A percentile compares a stretch with the other conserved stretches of the same genome.
Conservation (phyloP, 2,888 invertebrate genomes). For the Tachina lurida region DNA sequence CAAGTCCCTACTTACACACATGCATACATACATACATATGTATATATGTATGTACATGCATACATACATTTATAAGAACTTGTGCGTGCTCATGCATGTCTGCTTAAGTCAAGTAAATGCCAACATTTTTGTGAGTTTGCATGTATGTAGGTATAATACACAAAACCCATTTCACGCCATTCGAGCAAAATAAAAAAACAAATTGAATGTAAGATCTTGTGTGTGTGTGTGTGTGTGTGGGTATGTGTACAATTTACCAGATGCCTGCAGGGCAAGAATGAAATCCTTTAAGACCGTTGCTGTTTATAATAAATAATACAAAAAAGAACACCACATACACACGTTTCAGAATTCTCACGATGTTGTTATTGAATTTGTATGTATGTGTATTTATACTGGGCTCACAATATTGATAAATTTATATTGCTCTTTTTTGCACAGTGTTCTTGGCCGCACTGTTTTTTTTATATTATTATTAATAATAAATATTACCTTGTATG, state of each 20-base stretch:
- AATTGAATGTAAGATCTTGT: constrained; percentile 36
- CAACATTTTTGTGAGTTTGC: background rate
- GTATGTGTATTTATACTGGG: background rate
- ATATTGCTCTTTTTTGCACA: constrained; percentile 27
- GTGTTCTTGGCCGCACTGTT: background rate
- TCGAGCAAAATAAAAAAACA: constrained; percentile 2
- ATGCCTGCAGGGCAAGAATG: constrained; percentile 50
- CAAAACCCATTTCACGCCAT: constrained; percentile 27
- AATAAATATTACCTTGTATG: constrained; percentile 7
- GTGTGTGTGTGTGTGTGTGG: background rate
- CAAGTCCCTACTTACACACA: background rate
- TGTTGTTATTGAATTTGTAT: constrained; percentile 19
- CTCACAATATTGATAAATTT: constrained; percentile 48
- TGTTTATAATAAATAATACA: constrained; percentile 45
- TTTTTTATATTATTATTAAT: background rate
- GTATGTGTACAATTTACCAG: constrained; percentile 46
- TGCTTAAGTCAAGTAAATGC: background rate
- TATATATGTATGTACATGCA: background rate
- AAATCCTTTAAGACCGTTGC: constrained; percentile 64
- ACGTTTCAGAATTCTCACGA: background rate
- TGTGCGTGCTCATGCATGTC: background rate
- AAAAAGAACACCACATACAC: background rate
- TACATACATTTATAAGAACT: background rate
- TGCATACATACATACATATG: too few relatives aligned
- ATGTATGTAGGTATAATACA: background rate